Evolutionary conservation across 92 coral and sea anemone species (phyloP), one percentile per base, ranked within the genome.

Genomic region (Actinernus sp.): DNA sequence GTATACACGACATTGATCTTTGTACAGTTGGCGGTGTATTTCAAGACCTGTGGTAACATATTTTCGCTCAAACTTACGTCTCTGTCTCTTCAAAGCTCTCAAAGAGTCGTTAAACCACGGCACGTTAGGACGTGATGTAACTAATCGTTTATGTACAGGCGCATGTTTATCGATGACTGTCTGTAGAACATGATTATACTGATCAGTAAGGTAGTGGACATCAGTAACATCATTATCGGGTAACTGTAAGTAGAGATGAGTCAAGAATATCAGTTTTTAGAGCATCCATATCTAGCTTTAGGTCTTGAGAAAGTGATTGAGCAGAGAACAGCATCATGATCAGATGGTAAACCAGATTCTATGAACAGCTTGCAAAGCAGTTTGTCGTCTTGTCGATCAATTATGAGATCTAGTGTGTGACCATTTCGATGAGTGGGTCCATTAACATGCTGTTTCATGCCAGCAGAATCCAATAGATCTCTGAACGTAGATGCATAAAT

Each of bases 71-170:
- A 36, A 38, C 31, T 55, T 49, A 0, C 75, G 75, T 54, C 30
- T 68, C n/a, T 68, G 54, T 2, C 22, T 33, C 54, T 68, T 68
- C 20, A 68, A 20, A 7, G 17, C 49, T 2, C 38, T 57, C 25
- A 68, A 52, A 52, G 26, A n/a, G 31, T 68, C 75, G 4, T 7
- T 22, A 23, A 13, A 68, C 75, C 75, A 68, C 0, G 75, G 75
- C 12, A 56, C 27, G 17, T 63, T 41, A 12, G 56, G 70, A 12
- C 56, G 70, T 29, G 28, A 26, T 14, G 70, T 63, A 26, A 63
- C 33, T 22, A 16, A 16, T 0, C 66, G 31, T 11, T 21, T 2
- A 17, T 40, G 49, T n/a, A 33, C 52, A 17, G 52, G 66, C 13
- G 52, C 59, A 52, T 52, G 32, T 3, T 63, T 24, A 26, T 63